phyloP scores from a whole-genome alignment of 2,113 vertebrate genomes.

The Trogon melanurus region DNA sequence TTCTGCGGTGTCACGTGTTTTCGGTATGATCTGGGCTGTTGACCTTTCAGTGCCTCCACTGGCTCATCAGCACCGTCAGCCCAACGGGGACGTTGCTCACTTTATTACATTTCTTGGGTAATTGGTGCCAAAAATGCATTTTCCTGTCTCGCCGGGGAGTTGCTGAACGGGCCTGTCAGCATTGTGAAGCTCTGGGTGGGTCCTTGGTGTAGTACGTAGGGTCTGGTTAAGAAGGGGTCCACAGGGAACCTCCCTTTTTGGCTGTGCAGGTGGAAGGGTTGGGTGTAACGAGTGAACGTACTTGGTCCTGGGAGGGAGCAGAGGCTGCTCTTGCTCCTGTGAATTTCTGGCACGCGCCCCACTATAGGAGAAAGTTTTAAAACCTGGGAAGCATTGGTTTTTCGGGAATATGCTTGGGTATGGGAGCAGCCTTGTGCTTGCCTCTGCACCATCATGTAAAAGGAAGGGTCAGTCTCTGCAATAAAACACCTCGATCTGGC shows the following conservation, averaged over 20 bases:
- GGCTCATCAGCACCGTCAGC: background rate
- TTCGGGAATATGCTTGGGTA: background rate
- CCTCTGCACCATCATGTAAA: background rate
- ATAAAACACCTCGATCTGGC: background rate
- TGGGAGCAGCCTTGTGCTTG: background rate
- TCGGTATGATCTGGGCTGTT: background rate
- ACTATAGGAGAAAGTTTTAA: background rate
- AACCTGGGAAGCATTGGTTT: background rate
- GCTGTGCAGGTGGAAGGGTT: background rate
- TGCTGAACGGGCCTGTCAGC: background rate
- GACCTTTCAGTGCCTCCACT: background rate
- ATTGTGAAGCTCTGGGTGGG: background rate
- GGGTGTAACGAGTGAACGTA: rapidly evolving
- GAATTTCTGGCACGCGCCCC: background rate
- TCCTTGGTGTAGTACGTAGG: rapidly evolving
- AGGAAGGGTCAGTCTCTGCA: background rate
- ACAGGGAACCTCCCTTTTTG: rapidly evolving
- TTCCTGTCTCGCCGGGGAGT: background rate
- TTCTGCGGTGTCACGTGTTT: background rate
- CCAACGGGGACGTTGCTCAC: background rate
- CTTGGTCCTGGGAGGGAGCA: background rate
- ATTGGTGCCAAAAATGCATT: background rate
- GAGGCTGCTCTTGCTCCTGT: background rate
- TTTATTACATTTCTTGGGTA: background rate
- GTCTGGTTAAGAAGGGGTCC: background rate